These are phyloP conservation scores for Xerus rutilus DNA, from an alignment of 2,797 vertebrate species.

Conservation along the genomic window DNA sequence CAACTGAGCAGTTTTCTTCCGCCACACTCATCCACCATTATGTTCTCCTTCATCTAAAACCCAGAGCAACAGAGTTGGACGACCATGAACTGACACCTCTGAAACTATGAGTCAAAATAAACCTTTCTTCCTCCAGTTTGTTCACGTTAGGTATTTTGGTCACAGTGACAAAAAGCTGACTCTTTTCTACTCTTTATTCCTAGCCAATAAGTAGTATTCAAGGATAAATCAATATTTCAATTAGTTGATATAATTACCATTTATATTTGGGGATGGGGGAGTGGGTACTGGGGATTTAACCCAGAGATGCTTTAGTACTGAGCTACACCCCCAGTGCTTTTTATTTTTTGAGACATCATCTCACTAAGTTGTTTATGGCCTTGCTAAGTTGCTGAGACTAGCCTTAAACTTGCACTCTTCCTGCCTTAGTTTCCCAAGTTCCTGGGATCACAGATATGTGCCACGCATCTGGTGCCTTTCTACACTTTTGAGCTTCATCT, in stretches of 20 bases:
- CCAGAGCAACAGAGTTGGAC: background rate
- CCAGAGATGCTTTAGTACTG: too few species aligned
- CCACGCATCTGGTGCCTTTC: background rate
- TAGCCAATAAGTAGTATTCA: background rate
- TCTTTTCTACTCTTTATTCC: conserved; percentile 26
- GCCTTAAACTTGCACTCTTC: too few species aligned
- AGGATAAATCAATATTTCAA: conserved; percentile 39
- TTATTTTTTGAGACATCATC: too few species aligned
- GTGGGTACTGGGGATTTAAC: too few species aligned
- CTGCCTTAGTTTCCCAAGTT: too few species aligned
- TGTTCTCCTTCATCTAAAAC: background rate
- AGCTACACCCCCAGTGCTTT: too few species aligned
- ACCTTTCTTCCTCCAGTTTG: background rate
- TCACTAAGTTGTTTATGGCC: too few species aligned
- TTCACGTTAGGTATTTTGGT: background rate
- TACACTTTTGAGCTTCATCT: conserved; percentile 20
- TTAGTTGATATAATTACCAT: background rate
- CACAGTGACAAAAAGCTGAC: background rate
- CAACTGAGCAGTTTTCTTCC: background rate
- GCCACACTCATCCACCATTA: background rate
- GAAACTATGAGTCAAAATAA: background rate
- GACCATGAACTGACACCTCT: too few species aligned
- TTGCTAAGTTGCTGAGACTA: too few species aligned
- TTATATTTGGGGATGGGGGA: too few species aligned
- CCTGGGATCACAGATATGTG: too few species aligned